A percentile compares a stretch with the other conserved stretches of the same genome.
These are phyloP conservation scores for Halcyon leucocephala DNA, from an alignment of 2,797 vertebrate genomes.

Conservation along the genomic window DNA sequence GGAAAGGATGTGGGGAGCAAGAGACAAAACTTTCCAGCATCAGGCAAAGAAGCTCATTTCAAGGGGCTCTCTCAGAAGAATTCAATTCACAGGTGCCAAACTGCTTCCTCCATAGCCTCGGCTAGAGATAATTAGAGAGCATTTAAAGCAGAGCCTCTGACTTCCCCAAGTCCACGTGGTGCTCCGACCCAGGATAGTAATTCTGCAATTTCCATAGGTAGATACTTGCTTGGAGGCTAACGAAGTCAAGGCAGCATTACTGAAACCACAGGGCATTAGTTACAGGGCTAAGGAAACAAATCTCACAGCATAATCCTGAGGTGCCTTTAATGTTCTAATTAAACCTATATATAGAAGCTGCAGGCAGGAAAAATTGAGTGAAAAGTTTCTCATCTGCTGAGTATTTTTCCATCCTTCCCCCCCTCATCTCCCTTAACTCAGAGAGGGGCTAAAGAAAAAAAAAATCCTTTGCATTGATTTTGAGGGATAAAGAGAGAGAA, in stretches of 20 bases:
- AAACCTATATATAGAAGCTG: constrained; percentile 70
- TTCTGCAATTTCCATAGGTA: constrained; percentile 1
- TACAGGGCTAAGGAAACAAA: constrained; percentile 59
- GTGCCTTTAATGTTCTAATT: constrained; percentile 64
- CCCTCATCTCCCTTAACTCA: not conserved
- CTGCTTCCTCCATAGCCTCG: not conserved
- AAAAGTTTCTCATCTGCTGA: constrained; percentile 41
- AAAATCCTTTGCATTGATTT: not conserved
- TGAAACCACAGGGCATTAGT: constrained; percentile 49
- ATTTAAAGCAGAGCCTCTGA: not conserved
- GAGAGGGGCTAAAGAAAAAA: not conserved
- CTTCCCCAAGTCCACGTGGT: not conserved
- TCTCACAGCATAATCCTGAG: constrained; percentile 59
- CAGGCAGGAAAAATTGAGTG: constrained; percentile 14
- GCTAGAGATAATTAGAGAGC: constrained; percentile 31
- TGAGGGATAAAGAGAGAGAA: not conserved
- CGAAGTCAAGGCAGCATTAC: not conserved
- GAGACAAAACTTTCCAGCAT: not conserved
- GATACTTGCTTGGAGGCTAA: constrained; percentile 1
- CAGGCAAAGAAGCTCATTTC: not conserved
- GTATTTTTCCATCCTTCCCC: constrained; percentile 63
- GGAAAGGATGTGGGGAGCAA: not conserved
- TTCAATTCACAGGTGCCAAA: constrained; percentile 34
- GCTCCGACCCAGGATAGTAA: not conserved
- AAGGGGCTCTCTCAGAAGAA: not conserved